A percentile compares a stretch with the other conserved stretches of the same genome.
Conservation (phyloP, 2,888 invertebrate species). For the Charanyca ferruginea region DNA sequence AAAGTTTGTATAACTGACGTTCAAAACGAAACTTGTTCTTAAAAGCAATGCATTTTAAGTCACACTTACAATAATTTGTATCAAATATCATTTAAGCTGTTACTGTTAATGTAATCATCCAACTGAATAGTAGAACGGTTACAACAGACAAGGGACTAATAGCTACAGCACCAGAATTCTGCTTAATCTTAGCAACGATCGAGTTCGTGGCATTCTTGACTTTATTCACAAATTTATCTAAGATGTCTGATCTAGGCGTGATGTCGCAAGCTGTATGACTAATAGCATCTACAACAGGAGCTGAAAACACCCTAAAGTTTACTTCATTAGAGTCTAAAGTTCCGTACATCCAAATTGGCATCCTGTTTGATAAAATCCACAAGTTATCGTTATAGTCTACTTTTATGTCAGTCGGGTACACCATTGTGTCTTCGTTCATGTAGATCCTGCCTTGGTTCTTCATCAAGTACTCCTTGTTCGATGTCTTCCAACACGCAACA, state of each 20-base stretch:
- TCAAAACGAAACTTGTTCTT: conserved; percentile 43
- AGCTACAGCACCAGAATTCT: conserved; percentile 66
- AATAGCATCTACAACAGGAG: conserved; percentile 93
- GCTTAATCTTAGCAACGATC: conserved; percentile 75
- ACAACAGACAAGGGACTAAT: conserved; percentile 70
- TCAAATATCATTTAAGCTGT: conserved; percentile 55
- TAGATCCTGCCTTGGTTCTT: conserved; percentile 94
- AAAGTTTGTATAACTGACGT: conserved; percentile 54
- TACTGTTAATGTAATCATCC: conserved; percentile 61
- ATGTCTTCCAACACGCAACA: conserved; percentile 95
- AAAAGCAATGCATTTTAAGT: conserved; percentile 51
- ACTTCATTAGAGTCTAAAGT: conserved; percentile 92
- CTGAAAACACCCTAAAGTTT: conserved; percentile 94
- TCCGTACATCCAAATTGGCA: conserved; percentile 94
- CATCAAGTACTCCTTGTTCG: conserved; percentile 92
- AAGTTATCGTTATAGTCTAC: conserved; percentile 93
- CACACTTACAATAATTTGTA: conserved; percentile 28
- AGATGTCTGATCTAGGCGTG: conserved; percentile 90
- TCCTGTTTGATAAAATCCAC: conserved; percentile 94
- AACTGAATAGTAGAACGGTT: conserved; percentile 69
- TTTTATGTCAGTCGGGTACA: conserved; percentile 95
- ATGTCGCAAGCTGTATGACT: conserved; percentile 93
- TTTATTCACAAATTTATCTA: conserved; percentile 89
- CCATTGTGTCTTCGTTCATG: conserved; percentile 93
- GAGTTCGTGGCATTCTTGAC: conserved; percentile 85